Conservation (phyloP, 1,140 invertebrate species). For the Mercenaria mercenaria region DNA sequence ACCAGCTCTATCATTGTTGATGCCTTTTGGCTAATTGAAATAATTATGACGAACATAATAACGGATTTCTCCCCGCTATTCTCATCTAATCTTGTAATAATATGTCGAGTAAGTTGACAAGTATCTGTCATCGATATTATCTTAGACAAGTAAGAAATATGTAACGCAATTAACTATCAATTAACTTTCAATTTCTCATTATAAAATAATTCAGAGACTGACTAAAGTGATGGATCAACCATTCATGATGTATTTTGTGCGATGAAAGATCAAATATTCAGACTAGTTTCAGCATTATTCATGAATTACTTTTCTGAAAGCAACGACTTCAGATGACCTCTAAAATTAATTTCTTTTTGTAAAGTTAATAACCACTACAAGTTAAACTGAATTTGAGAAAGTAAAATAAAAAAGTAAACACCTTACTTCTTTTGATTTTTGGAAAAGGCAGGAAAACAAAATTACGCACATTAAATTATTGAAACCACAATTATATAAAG, state of each 20-base stretch:
- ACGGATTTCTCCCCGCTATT: slow-evolving; percentile 48
- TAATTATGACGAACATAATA: slow-evolving; percentile 63
- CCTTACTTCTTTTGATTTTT: no score
- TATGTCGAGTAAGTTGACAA: slow-evolving; percentile 43
- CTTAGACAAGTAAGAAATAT: slow-evolving; percentile 28
- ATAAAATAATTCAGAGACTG: slow-evolving; percentile 9
- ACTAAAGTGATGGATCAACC: not conserved
- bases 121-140: slow-evolving; percentile 39
- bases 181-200: slow-evolving; percentile 59
- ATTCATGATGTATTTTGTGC: slow-evolving; percentile 2
- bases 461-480: no score
- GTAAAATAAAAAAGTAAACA: no score
- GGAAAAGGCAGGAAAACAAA: no score
- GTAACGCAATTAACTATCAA: slow-evolving; percentile 56
- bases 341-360: not conserved
- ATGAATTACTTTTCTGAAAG: not conserved
- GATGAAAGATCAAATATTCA: slow-evolving; percentile 22
- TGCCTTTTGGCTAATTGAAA: slow-evolving; percentile 53
- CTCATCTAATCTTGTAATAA: slow-evolving; percentile 56
- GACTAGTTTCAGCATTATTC: slow-evolving; percentile 12
- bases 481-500: no score
- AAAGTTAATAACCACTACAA: no score
- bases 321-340: not conserved
- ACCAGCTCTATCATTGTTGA: slow-evolving; percentile 47
- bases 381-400: no score